Conservation (phyloP, 2,888 invertebrate genomes). For the Drosophila testacea region DNA sequence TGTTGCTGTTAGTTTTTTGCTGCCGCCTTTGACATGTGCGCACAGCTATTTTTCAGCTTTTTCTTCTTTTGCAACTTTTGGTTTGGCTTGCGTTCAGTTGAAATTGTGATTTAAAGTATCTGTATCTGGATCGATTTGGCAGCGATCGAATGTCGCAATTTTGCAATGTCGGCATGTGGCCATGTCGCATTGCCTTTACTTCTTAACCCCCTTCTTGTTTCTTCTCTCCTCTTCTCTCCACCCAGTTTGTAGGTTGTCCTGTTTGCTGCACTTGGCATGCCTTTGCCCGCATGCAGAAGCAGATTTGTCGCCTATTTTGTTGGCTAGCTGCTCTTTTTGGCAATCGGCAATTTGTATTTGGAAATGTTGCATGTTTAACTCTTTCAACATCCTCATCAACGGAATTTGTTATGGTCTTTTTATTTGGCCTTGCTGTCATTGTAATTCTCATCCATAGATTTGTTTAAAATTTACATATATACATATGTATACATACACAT, state of each 20-base stretch:
- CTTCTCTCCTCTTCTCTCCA: background rate
- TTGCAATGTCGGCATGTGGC: slow-evolving; percentile 53
- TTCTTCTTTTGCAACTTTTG: slow-evolving; percentile 39
- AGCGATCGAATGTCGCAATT: slow-evolving; percentile 71
- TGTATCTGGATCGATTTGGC: slow-evolving; percentile 81
- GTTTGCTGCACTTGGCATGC: slow-evolving; percentile 57
- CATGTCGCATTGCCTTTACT: slow-evolving; percentile 42
- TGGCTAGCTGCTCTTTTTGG: slow-evolving; percentile 58
- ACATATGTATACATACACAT: slow-evolving; percentile 23
- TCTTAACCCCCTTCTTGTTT: background rate
- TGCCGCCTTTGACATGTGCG: slow-evolving; percentile 77
- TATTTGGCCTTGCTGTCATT: slow-evolving; percentile 43
- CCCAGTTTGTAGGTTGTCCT: slow-evolving; percentile 6
- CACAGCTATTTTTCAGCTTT: slow-evolving; percentile 71
- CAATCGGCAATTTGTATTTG: slow-evolving; percentile 74
- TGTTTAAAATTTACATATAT: slow-evolving; percentile 36
- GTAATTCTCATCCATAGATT: slow-evolving; percentile 30
- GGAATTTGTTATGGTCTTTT: slow-evolving; percentile 36
- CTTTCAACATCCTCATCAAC: slow-evolving; percentile 67
- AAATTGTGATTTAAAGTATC: slow-evolving; percentile 82
- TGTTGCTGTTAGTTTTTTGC: slow-evolving; percentile 49
- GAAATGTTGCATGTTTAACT: slow-evolving; percentile 68
- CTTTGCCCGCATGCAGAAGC: slow-evolving; percentile 42
- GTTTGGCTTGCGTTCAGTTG: slow-evolving; percentile 71
- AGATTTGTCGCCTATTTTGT: slow-evolving; percentile 79